phyloP scores from a whole-genome alignment of 2,113 vertebrate species.

The Cichladusa arquata region DNA sequence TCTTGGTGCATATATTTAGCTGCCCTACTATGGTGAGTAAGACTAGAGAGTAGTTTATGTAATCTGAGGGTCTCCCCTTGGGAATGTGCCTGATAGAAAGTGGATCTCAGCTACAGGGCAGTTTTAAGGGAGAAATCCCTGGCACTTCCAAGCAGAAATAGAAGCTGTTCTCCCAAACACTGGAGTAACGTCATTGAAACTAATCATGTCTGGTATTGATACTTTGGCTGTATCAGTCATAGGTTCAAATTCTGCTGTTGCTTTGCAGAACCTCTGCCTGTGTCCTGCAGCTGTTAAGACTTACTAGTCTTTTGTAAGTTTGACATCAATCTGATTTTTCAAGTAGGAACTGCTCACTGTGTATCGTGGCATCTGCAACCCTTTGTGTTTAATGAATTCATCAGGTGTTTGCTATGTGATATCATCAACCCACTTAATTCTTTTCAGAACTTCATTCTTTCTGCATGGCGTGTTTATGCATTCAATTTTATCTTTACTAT shows the following conservation, averaged over 20 bases:
- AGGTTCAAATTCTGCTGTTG: neutral
- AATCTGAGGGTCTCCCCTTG: slow-evolving; percentile 13
- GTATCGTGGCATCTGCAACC: neutral
- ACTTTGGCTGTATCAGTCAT: fast-evolving
- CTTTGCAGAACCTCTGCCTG: neutral
- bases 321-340: neutral
- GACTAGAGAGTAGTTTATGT: neutral
- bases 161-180: neutral
- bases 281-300: neutral
- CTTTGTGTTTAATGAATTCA: neutral
- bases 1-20: slow-evolving; percentile 29
- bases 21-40: slow-evolving; percentile 37
- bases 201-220: neutral
- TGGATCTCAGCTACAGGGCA: neutral
- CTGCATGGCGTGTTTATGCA: neutral
- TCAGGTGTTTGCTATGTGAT: neutral
- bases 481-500: neutral
- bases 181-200: neutral
- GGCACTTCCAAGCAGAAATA: neutral
- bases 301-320: neutral
- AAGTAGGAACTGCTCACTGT: neutral
- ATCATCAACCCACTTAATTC: neutral
- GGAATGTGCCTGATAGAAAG: neutral
- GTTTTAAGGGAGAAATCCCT: neutral
- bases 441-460: neutral